Conservation (phyloP, 2,797 vertebrate species). For the Helostoma temminkii region DNA sequence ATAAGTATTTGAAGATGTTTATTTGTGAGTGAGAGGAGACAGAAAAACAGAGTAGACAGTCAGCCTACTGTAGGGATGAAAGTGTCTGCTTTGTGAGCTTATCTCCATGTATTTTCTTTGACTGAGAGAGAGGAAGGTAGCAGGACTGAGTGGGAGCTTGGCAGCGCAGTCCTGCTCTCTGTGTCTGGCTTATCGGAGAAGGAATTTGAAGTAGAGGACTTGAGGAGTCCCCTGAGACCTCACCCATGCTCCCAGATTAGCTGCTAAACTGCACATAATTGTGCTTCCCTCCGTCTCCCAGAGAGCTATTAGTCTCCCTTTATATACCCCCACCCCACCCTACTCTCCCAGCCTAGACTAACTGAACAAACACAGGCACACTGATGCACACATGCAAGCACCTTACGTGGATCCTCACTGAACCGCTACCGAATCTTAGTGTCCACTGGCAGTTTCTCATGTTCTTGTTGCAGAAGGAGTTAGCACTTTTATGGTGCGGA, state of each 20-base stretch:
- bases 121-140: conserved; percentile 28
- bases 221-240: conserved; percentile 91
- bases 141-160: conserved; percentile 68
- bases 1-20: conserved; percentile 20
- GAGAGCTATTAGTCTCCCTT: conserved; percentile 93
- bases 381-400: conserved; percentile 30
- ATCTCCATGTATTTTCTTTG: conserved; percentile 36
- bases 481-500: not conserved
- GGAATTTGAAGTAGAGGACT: conserved; percentile 93
- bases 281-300: conserved; percentile 92
- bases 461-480: conserved; percentile 1
- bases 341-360: conserved; percentile 42
- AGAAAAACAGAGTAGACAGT: conserved; percentile 4
- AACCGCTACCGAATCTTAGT: conserved; percentile 12
- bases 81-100: conserved; percentile 44
- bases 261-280: conserved; percentile 95
- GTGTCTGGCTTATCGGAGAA: conserved; percentile 89
- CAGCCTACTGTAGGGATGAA: not conserved
- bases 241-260: conserved; percentile 93
- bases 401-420: conserved; percentile 28
- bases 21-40: conserved; percentile 13
- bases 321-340: conserved; percentile 70
- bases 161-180: conserved; percentile 80
- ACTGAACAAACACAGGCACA: conserved; percentile 55
- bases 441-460: conserved; percentile 10